Evolutionary conservation across 2,888 invertebrate genomes (phyloP).

Genomic region (Baronia brevicornis): DNA sequence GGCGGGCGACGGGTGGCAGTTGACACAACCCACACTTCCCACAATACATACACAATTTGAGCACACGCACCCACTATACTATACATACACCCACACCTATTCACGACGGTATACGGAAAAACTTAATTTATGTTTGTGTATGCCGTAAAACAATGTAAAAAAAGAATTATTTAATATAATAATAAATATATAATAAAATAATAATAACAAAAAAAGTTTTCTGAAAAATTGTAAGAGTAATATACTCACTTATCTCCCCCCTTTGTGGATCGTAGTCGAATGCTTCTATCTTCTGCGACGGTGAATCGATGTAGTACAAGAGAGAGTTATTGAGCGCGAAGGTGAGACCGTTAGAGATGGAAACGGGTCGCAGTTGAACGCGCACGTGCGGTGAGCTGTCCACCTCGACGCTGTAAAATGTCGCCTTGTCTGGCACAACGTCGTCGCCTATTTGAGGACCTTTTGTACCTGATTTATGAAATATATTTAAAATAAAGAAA

Average conservation of each 20-base stretch:
- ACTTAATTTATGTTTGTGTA: too few species aligned
- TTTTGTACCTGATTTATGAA: constrained; percentile 71
- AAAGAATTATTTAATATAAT: not conserved
- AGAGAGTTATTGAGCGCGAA: constrained; percentile 81
- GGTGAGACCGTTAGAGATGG: constrained; percentile 83
- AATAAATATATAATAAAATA: not conserved
- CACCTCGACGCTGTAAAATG: constrained; percentile 71
- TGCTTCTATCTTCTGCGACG: constrained; percentile 77
- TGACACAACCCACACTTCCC: too few species aligned
- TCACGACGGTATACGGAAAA: too few species aligned
- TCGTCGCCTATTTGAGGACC: constrained; percentile 71
- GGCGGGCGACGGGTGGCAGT: too few species aligned
- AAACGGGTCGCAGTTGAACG: constrained; percentile 54
- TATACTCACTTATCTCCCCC: constrained; percentile 43
- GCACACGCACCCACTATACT: too few species aligned
- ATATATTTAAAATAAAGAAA: not conserved
- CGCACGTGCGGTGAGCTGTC: constrained; percentile 32
- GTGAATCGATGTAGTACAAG: constrained; percentile 85
- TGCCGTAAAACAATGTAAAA: too few species aligned
- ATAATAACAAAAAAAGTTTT: too few species aligned
- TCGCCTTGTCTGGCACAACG: constrained; percentile 65
- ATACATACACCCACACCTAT: too few species aligned
- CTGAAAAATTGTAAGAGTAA: not conserved
- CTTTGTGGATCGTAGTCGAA: constrained; percentile 78
- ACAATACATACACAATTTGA: too few species aligned